Base-by-base conservation (phyloP, 2,797 vertebrate species). In the Spheniscus humboldti region DNA sequence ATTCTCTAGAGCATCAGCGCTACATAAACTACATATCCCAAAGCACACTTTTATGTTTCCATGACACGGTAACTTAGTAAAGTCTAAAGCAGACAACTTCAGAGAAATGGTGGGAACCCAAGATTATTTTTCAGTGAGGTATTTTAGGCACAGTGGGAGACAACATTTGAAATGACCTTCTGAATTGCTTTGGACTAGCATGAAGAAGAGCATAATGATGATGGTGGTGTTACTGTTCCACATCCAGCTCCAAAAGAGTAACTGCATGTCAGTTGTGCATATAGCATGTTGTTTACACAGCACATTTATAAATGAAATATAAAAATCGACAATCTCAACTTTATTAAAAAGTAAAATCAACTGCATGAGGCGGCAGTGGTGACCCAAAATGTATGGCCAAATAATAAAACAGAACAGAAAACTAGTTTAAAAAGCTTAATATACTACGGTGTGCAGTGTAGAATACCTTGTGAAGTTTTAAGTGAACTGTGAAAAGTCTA, bases 341-440 rank as follows among this genome's bases (percentile, higher is more conserved):
- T 97, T 96, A 98, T 97, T 98, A 96, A 97, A 96, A 95, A 92
- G 68, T 92, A 93, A 97, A 95, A 95, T 90, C 55, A 86, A 37
- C 39, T 71, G 19, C 28, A 56, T 93, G 73, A 82, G 94, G 56
- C 53, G 80, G 27, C 69, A 80, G 68, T 66, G 39, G 66, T 97
- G 96, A 95, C 71, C 52, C 55, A 88, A 96, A 97, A 95, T 56
- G 93, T 81, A 94, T 83, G 93, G 81, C 24, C 33, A 87, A 94
- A 91, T 45, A 91, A 87, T 92, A 97, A 94, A 98, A 86, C 71
- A 92, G 67, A 93, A 64, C 23, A 90, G 41, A 84, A 94, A 94
- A 90, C 43, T 85, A 72, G 31, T 85, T 97, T 95, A 76, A 93
- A 90, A 78, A 63, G 35, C 43, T 43, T 96, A 94, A 83, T 86